A percentile compares a stretch with the other conserved stretches of the same genome.
Evolutionary conservation across 2,888 invertebrate genomes (phyloP).

Genomic region (Lasioglossum pauxillum): DNA sequence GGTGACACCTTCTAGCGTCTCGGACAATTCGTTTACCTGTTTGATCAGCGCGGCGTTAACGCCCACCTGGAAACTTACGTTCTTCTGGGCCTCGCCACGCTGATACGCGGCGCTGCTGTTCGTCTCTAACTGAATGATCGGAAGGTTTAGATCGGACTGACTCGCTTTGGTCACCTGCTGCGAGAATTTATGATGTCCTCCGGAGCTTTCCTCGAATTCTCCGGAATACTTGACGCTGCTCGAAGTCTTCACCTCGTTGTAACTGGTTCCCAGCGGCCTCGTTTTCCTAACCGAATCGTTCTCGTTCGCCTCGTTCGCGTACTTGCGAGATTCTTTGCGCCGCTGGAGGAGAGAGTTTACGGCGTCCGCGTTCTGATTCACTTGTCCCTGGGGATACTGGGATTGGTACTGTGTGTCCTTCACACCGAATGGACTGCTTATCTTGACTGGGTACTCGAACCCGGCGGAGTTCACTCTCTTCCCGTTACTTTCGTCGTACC

Average conservation of each 20-base stretch:
- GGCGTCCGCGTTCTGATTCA: constrained; percentile 52
- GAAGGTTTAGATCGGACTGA: not conserved
- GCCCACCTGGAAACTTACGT: constrained; percentile 32
- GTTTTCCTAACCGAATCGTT: not conserved
- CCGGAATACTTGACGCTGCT: not conserved
- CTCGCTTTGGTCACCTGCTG: constrained; percentile 25
- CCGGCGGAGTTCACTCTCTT: constrained; percentile 30
- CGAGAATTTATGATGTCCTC: constrained; percentile 47
- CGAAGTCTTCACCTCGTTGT: constrained; percentile 11
- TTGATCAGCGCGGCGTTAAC: constrained; percentile 55
- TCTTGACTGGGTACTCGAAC: constrained; percentile 26
- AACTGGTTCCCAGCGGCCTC: not conserved
- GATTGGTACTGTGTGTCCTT: constrained; percentile 9
- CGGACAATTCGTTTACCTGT: constrained; percentile 66
- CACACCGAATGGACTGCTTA: constrained; percentile 40
- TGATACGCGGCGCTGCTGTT: not conserved
- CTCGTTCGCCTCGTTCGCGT: not conserved
- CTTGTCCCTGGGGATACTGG: constrained; percentile 9
- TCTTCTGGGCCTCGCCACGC: not conserved
- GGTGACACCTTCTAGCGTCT: constrained; percentile 71
- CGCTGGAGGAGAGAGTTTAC: constrained; percentile 55
- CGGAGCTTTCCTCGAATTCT: constrained; percentile 16
- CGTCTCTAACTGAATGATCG: constrained; percentile 45
- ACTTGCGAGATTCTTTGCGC: constrained; percentile 24
- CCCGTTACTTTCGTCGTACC: not conserved